Conservation (phyloP, 2,113 vertebrate genomes). For the Neogobius melanostomus region DNA sequence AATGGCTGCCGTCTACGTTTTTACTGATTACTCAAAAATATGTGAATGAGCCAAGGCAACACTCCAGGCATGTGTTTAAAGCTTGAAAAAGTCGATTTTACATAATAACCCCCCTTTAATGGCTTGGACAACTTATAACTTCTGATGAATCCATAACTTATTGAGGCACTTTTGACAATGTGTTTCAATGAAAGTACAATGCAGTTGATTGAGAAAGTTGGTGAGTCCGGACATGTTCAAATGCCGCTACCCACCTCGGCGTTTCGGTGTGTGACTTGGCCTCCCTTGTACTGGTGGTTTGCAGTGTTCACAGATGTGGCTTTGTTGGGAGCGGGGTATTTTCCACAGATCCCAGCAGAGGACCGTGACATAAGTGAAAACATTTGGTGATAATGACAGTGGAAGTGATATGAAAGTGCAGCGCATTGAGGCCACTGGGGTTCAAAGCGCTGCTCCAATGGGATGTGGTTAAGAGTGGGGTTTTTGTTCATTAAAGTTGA, state of each 20-base stretch:
- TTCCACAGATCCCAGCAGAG: constrained; percentile 49
- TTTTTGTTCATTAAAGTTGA: constrained; percentile 30
- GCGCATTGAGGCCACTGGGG: constrained; percentile 44
- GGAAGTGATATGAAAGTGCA: constrained; percentile 38
- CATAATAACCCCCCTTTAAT: no score
- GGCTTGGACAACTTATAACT: no score
- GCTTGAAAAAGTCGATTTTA: no score
- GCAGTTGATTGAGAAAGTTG: neutral
- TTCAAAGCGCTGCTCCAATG: constrained; percentile 51
- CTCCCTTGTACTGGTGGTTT: constrained; percentile 26
- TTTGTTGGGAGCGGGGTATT: constrained; percentile 36
- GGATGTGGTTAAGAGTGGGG: constrained; percentile 51
- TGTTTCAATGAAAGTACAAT: neutral
- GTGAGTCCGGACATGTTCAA: neutral
- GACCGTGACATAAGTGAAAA: constrained; percentile 38
- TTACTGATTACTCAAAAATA: no score
- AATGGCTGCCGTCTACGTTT: no score
- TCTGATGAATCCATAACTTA: no score
- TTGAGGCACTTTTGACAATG: neutral
- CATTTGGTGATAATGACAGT: constrained; percentile 49
- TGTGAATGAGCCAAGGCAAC: no score
- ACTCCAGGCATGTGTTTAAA: no score
- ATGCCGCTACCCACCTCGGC: neutral
- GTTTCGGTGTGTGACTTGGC: constrained; percentile 7
- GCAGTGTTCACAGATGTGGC: constrained; percentile 57